Conservation (phyloP, 1,140 invertebrate genomes). For the Heliothis virescens region DNA sequence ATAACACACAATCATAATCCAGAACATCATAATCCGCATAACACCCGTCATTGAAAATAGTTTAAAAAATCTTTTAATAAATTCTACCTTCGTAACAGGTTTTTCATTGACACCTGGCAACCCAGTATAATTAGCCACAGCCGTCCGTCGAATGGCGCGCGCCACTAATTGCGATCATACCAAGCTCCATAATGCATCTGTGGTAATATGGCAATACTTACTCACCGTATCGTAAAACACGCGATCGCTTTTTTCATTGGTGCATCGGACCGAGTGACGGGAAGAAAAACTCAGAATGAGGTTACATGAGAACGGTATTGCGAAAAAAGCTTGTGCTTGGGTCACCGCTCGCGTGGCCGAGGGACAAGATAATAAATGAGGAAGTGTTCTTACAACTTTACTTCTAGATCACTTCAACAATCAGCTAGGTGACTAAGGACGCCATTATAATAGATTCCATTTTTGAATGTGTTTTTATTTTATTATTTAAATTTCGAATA, state of each 20-base stretch:
- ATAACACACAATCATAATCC: too few species aligned
- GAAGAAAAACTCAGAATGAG: constrained; percentile 68
- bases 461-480: background rate
- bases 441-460: background rate
- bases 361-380: constrained; percentile 8
- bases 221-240: constrained; percentile 64
- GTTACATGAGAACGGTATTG: constrained; percentile 61
- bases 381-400: background rate
- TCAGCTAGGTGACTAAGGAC: too few species aligned
- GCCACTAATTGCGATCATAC: constrained; percentile 40
- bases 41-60: too few species aligned
- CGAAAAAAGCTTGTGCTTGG: constrained; percentile 48
- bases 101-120: constrained; percentile 30
- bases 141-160: constrained; percentile 11
- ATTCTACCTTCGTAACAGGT: background rate
- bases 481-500: too few species aligned
- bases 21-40: too few species aligned
- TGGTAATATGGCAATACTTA: constrained; percentile 51
- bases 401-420: too few species aligned
- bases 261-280: constrained; percentile 63
- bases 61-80: too few species aligned
- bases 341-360: constrained; percentile 46
- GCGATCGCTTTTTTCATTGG: constrained; percentile 64
- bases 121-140: constrained; percentile 13
- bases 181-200: constrained; percentile 50